Evolutionary conservation across 2,113 vertebrate genomes (phyloP).

Genomic region (Ovis canadensis): DNA sequence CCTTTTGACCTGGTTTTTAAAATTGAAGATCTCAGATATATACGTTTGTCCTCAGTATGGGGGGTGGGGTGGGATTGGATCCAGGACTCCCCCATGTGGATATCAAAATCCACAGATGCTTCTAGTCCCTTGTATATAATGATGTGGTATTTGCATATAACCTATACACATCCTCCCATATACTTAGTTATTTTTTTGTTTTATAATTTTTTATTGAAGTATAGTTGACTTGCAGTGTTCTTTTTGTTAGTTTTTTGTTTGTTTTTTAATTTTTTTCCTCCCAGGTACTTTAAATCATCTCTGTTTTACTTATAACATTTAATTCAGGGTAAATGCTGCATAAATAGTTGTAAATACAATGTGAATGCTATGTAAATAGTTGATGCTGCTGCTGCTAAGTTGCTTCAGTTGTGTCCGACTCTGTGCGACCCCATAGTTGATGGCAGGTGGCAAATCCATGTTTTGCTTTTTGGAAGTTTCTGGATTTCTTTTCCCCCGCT

Average conservation of each 20-base stretch:
- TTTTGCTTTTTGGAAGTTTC: not conserved
- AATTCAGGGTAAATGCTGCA: not conserved
- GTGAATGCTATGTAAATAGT: not conserved
- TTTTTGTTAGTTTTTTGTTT: not conserved
- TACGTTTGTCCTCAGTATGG: not conserved
- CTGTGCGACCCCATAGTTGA: not conserved
- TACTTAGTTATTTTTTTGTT: not conserved
- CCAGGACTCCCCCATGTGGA: not conserved
- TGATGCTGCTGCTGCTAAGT: too few species aligned
- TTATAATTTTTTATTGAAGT: not conserved
- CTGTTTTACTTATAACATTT: not conserved
- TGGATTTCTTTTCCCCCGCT: not conserved
- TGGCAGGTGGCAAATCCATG: not conserved
- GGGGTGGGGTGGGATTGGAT: not conserved
- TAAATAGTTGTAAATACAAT: not conserved
- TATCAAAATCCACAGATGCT: not conserved
- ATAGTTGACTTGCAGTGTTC: not conserved
- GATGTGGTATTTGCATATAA: not conserved
- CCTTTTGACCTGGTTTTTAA: not conserved
- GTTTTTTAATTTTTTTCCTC: not conserved
- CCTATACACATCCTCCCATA: not conserved
- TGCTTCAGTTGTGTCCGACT: too few species aligned
- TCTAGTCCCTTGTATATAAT: not conserved
- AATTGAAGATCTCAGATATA: not conserved
- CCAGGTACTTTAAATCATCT: not conserved